These are phyloP conservation scores for Panthera leo DNA, from an alignment of 2,113 vertebrate species.

Conservation along the genomic window DNA sequence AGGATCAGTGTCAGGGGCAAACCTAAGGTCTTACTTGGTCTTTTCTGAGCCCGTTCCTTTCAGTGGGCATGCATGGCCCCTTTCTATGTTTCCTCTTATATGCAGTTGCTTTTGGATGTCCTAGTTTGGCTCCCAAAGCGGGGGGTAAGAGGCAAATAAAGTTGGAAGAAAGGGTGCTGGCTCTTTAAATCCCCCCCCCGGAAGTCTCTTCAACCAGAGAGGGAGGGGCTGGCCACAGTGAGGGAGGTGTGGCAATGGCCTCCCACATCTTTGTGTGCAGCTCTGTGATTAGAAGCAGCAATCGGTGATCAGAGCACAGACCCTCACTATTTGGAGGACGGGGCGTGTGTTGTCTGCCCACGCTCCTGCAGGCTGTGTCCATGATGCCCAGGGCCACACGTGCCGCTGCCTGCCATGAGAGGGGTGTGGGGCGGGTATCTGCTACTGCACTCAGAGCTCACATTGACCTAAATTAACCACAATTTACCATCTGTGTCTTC, in stretches of 20 bases:
- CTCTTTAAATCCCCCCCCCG: not conserved
- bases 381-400: not conserved
- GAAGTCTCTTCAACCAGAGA: not conserved
- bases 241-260: not conserved
- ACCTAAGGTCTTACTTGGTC: too few species aligned
- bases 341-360: too few species aligned
- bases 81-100: not conserved
- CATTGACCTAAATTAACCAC: not conserved
- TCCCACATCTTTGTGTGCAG: not conserved
- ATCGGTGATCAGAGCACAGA: not conserved
- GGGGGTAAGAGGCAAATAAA: not conserved
- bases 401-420: accelerated
- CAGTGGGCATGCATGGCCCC: not conserved
- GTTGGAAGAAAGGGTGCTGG: not conserved
- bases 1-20: not conserved
- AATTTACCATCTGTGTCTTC: not conserved
- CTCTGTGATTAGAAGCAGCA: not conserved
- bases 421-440: not conserved
- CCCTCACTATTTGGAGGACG: too few species aligned
- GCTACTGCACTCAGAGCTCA: not conserved
- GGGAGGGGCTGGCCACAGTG: not conserved
- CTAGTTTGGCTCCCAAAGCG: not conserved
- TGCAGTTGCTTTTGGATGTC: not conserved
- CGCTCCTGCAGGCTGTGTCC: not conserved
- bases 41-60: not conserved